phyloP scores from a whole-genome alignment of 2,797 vertebrate species.

The Eptatretus atami region DNA sequence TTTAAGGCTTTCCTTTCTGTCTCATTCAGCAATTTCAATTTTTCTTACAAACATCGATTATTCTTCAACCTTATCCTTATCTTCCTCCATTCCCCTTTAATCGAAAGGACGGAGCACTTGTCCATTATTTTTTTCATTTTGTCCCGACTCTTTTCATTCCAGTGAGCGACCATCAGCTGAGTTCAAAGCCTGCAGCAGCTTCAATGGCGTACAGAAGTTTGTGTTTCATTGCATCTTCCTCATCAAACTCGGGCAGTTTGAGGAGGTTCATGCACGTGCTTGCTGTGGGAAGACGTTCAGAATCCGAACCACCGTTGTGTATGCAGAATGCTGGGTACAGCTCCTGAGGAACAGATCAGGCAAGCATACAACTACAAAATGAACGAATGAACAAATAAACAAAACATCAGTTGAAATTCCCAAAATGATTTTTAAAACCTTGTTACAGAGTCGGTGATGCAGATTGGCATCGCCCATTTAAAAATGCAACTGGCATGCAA shows the following conservation, averaged over 20 bases:
- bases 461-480: neutral
- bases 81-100: too few species aligned
- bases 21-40: too few species aligned
- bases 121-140: too few species aligned
- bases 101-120: too few species aligned
- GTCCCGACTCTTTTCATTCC: neutral
- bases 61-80: too few species aligned
- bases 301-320: conserved; percentile 71
- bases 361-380: neutral
- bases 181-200: conserved; percentile 78
- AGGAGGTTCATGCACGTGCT: conserved; percentile 99
- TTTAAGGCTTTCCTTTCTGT: too few species aligned
- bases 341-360: conserved; percentile 24
- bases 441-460: too few species aligned
- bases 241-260: conserved; percentile 80
- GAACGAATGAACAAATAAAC: too few species aligned
- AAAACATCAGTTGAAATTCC: too few species aligned
- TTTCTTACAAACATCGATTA: too few species aligned
- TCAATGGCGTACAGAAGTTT: conserved; percentile 90
- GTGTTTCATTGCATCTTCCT: conserved; percentile 54
- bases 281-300: conserved; percentile 74
- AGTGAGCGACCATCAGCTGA: conserved; percentile 33
- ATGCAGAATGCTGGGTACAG: conserved; percentile 92
- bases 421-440: too few species aligned
- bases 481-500: neutral